Percentiles rank a stretch among this genome's conserved stretches.
phyloP scores from a whole-genome alignment of 2,888 invertebrate species.

The Mystacides longicornis region DNA sequence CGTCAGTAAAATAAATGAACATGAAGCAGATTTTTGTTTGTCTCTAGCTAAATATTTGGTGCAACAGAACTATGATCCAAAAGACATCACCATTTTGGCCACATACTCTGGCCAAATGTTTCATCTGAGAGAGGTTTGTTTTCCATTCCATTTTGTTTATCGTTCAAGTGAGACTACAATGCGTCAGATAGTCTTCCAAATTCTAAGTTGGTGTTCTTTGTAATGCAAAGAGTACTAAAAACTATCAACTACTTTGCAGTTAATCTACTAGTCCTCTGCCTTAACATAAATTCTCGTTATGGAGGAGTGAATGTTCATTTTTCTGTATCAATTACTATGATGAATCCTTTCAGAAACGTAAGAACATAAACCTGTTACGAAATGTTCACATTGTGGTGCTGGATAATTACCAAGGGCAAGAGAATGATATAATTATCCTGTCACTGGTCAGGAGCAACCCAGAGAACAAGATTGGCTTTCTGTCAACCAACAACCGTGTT shows the following conservation, averaged over 20 bases:
- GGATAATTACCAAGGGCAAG: constrained; percentile 78
- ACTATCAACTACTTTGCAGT: no score
- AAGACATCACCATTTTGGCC: constrained; percentile 65
- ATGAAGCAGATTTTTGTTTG: constrained; percentile 59
- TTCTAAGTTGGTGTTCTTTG: no score
- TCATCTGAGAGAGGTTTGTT: constrained; percentile 45
- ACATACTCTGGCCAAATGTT: constrained; percentile 66
- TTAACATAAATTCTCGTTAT: no score
- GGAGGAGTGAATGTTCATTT: no score
- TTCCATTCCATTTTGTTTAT: no score
- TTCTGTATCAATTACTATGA: no score
- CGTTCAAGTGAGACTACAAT: no score
- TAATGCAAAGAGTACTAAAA: no score
- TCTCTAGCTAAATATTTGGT: constrained; percentile 55
- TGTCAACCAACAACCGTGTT: constrained; percentile 61
- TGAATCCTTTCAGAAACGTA: constrained; percentile 6
- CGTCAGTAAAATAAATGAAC: constrained; percentile 53
- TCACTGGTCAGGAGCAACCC: constrained; percentile 72
- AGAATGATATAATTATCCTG: constrained; percentile 68
- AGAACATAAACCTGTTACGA: neutral
- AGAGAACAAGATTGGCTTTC: constrained; percentile 61
- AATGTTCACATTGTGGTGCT: constrained; percentile 56
- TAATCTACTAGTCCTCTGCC: no score
- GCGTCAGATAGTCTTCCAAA: no score
- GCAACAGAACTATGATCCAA: constrained; percentile 49